These are phyloP conservation scores for Enteromius viviparus DNA, from an alignment of 2,797 vertebrate genomes.

Conservation along the genomic window DNA sequence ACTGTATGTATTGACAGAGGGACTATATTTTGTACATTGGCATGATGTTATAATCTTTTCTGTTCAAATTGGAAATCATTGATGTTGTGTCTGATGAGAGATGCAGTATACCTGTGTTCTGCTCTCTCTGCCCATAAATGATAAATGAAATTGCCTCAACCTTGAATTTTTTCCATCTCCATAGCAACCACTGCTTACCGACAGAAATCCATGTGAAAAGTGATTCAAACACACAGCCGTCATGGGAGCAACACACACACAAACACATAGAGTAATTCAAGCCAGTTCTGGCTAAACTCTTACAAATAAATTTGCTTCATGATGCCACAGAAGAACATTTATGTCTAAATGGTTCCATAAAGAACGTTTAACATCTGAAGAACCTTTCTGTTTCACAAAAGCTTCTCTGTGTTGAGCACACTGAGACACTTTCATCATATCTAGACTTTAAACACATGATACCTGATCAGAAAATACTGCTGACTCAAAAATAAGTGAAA, in stretches of 20 bases:
- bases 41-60: not conserved
- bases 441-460: not conserved
- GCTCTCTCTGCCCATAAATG: conserved; percentile 63
- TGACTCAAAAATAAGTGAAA: not conserved
- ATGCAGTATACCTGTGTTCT: conserved; percentile 11
- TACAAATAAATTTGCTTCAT: too few species aligned
- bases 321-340: too few species aligned
- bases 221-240: conserved; percentile 43
- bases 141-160: conserved; percentile 66
- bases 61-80: not conserved
- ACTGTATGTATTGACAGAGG: not conserved
- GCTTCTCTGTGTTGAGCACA: not conserved
- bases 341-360: too few species aligned
- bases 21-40: not conserved
- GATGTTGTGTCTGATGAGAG: conserved; percentile 13
- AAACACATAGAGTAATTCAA: not conserved
- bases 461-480: not conserved
- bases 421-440: conserved; percentile 11
- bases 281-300: not conserved
- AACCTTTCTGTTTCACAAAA: too few species aligned
- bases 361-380: too few species aligned
- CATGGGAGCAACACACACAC: not conserved
- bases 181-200: conserved; percentile 79
- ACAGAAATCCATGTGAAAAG: conserved; percentile 67
- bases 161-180: conserved; percentile 75